Evolutionary conservation across 35 echinoderm and acorn worm species (phyloP).

Genomic region (Stichopus chloronotus): DNA sequence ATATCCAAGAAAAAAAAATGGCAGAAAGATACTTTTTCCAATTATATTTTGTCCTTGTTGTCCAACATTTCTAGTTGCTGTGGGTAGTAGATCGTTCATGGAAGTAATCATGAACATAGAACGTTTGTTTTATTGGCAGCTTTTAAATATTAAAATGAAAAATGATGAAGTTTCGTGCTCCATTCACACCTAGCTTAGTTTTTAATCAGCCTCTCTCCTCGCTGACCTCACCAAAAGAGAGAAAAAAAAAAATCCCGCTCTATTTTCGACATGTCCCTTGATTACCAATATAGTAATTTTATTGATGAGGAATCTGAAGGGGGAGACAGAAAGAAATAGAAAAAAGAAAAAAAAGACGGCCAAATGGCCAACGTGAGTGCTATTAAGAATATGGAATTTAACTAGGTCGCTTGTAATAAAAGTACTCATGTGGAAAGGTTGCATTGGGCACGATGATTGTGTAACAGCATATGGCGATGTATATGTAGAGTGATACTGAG

Average conservation of each 20-base stretch:
- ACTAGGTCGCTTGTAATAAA: slow-evolving; percentile 53
- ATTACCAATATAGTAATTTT: slow-evolving; percentile 35
- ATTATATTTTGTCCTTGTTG: too few species aligned
- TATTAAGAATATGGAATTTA: slow-evolving; percentile 37
- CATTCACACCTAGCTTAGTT: slow-evolving; percentile 13
- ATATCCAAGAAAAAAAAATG: not conserved
- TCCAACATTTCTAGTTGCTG: too few species aligned
- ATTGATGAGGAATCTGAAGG: slow-evolving; percentile 6
- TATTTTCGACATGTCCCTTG: slow-evolving; percentile 5
- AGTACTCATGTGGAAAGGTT: slow-evolving; percentile 35
- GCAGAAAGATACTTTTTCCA: not conserved
- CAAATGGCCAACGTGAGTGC: slow-evolving; percentile 14
- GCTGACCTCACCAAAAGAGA: not conserved
- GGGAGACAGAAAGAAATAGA: not conserved
- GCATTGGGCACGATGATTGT: not conserved
- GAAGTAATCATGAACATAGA: too few species aligned
- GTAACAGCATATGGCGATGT: not conserved
- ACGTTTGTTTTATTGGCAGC: too few species aligned
- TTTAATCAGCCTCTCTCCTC: not conserved
- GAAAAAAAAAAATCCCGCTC: not conserved
- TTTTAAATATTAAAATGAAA: slow-evolving; percentile 36
- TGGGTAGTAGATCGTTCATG: too few species aligned
- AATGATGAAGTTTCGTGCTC: slow-evolving; percentile 5
- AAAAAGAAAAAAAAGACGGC: not conserved
- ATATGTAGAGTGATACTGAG: not conserved